Evolutionary conservation across 2,797 vertebrate species (phyloP), one percentile per base, ranked within the genome.

Genomic region (Lemur catta): DNA sequence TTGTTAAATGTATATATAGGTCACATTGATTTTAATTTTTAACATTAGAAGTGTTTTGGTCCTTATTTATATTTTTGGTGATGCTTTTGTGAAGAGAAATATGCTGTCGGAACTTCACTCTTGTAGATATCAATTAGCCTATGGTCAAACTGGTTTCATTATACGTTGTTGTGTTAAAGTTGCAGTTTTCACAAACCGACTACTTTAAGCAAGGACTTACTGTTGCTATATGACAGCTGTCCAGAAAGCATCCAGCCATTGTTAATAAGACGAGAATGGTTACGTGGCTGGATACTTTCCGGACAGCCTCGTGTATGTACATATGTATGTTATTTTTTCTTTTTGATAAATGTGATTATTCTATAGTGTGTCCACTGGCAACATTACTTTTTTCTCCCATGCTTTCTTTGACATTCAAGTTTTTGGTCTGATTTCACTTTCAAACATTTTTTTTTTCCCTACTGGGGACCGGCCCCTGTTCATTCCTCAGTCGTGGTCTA

Each of bases 371-470:
- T 41, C 38, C 81, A 63, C 1, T 17, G 43, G 17, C 48, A 52
- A 50, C 13, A 55, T 52, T 12, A 13, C 9, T 38, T 38, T 81
- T n/a, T 74, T 79, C 67, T 59, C 52, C n/a, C 30, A 50, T 10
- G 59, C 33, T 35, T 46, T 41, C 48, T 41, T 38, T 55, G 71
- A 46, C 61, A 22, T 52, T 87, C 30, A 41, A 41, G 78, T 30
- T 81, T 88, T 76, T 20, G 33, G 33, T 91, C n/a, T 84, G 11
- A 52, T 76, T 97, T 90, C 46, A 71, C 63, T 57, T 33, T 74
- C 57, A 65, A 35, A 59, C 26, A 59, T 59, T 13, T 50, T 65
- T 17, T 1, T 1, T 3, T 4, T 14, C 38, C 18, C 55, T 57
- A 33, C n/a, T 7, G 20, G 17, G 33, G 10, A 35, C 0, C 8